Evolutionary conservation across 2,888 invertebrate species (phyloP), one percentile per base, ranked within the genome.

Genomic region (Ceriagrion tenellum): DNA sequence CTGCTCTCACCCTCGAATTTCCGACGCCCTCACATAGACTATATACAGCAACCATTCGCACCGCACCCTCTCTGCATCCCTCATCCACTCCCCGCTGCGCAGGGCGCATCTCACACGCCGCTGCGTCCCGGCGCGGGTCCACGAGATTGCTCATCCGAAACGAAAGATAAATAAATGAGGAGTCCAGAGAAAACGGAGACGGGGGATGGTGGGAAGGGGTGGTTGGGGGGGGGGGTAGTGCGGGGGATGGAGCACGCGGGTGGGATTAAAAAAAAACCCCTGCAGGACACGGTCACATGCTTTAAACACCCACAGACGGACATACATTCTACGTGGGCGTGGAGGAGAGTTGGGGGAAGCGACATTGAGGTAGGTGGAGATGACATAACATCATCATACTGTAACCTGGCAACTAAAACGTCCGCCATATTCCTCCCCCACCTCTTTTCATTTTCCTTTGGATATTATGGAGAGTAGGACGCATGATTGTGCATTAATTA

Each of bases 101-200:
- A 23, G 23, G 23, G 26, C 69, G n/a, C 23, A n/a, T 35, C 81
- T 81, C 81, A 81, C 81, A 81, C 30, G 30, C 81, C 81, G 81
- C 81, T 35, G 30, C 81, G 35, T 35, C n/a, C 90, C 90, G n/a
- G n/a, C 55, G 55, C 18, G 89, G 20, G 20, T 47, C 90, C 90
- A 59, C 90, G 35, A 35, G 30, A 59, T 59, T 59, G 59, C 90
- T 91, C 59, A 91, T 59, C 90, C 90, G 56, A 91, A 91, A 91
- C 90, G 90, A 59, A 91, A 91, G 90, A 91, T 91, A 91, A 91
- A 91, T 91, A 91, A 91, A 59, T 91, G 59, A 91, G 90, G 55
- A 91, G 90, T 59, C 59, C n/a, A 8, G 47, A 47, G 30, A 81
- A 35, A 81, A 35, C 4, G 81, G 47, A 47, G 47, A 47, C 8